Evolutionary conservation across 2,888 invertebrate genomes (phyloP).

Genomic region (Smittia sp.): DNA sequence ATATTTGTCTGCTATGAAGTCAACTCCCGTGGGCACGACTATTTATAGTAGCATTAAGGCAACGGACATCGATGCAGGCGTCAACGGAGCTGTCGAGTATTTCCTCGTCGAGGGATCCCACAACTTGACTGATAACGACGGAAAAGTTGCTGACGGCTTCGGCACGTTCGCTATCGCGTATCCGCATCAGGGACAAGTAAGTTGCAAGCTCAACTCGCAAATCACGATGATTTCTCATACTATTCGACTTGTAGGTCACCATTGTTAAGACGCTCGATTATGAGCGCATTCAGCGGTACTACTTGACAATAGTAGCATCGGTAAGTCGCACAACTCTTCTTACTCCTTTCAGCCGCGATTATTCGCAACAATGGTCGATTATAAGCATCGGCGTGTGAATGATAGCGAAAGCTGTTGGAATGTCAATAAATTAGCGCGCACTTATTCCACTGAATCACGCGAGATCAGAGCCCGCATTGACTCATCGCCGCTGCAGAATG

Average conservation of each 20-base stretch:
- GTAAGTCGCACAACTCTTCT: slow-evolving; percentile 56
- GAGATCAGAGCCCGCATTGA: slow-evolving; percentile 11
- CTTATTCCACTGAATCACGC: slow-evolving; percentile 18
- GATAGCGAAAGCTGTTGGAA: not conserved
- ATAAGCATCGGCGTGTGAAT: not conserved
- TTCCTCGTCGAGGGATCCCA: slow-evolving; percentile 63
- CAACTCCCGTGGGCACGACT: slow-evolving; percentile 75
- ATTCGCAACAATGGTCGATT: not conserved
- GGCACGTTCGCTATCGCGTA: slow-evolving; percentile 73
- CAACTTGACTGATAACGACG: slow-evolving; percentile 53
- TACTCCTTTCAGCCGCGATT: not conserved
- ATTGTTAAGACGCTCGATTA: slow-evolving; percentile 76
- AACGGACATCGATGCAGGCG: slow-evolving; percentile 80
- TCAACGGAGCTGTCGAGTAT: slow-evolving; percentile 79
- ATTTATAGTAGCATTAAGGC: slow-evolving; percentile 74
- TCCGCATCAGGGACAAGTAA: slow-evolving; percentile 72
- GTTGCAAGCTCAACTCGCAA: not conserved
- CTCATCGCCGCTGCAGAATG: not conserved
- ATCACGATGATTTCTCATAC: not conserved
- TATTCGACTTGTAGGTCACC: slow-evolving; percentile 54
- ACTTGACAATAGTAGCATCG: slow-evolving; percentile 75
- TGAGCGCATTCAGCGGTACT: slow-evolving; percentile 74
- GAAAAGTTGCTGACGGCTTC: slow-evolving; percentile 66
- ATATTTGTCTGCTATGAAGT: slow-evolving; percentile 54
- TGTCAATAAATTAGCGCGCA: not conserved